Base-by-base conservation (phyloP, 2,888 invertebrate genomes). In the Drosophila pseudotakahashii region DNA sequence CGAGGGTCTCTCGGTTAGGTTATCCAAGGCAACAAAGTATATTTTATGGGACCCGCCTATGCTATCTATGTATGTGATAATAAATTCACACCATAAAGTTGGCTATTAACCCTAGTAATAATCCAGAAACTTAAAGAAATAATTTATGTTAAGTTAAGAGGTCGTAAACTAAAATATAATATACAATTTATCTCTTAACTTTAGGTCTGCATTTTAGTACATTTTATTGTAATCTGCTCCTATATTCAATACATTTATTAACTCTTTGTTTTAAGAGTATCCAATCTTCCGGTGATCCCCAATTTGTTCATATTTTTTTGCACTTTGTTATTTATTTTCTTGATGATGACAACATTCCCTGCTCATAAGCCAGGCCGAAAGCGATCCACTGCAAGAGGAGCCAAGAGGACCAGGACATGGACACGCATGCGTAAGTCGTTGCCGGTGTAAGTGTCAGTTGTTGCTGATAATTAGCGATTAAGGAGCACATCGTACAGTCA, bases 401-500 rank as follows among this genome's bases (percentile, higher is more conserved):
- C 14, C 19, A 19, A 58, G 16, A 14, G 34, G 14, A 13, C 37
- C 72, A 74, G 74, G 84, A 75, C 78, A 64, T 55, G 69, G 76
- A 89, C 87, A 87, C 89, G 88, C 89, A 89, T 84, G 89, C 85
- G 81, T 81, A 88, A 89, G 81, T 81, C 87, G 77, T 86, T 84
- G 88, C 75, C 89, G 78, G 64, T 87, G 89, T 89, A 89, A 89
- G 79, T 89, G 89, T 87, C 87, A 89, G 83, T 85, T 71, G 82
- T 62, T 47, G 73, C 78, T 76, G 87, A 89, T 89, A 89, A 87
- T 87, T 89, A 89, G 79, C 88, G 88, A 87, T 84, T 89, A 84
- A 71, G 79, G 58, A 76, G 9, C 54, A 79, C 39, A 7, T 11
- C n/a, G 13, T 11, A 36, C n/a, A n/a, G 64, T 66, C 75, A 63